Percentiles rank a stretch among this genome's conserved stretches.
phyloP scores from a whole-genome alignment of 30 jellyfish, hydroid and myxozoan species.

The Haliclystus octoradiatus region DNA sequence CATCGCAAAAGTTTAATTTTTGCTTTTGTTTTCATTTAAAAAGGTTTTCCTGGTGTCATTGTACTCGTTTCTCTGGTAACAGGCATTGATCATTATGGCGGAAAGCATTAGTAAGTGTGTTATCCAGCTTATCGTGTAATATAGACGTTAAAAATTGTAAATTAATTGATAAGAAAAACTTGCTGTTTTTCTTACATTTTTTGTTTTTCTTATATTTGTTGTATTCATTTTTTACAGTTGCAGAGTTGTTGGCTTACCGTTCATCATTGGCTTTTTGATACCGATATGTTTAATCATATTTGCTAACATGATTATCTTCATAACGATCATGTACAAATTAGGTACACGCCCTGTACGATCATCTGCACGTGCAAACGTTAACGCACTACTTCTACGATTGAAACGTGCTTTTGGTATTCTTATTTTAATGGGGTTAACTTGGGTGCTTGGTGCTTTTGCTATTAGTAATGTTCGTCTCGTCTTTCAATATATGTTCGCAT shows the following conservation, averaged over 20 bases:
- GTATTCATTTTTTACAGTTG: too few relatives aligned
- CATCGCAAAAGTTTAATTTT: too few relatives aligned
- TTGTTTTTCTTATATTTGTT: too few relatives aligned
- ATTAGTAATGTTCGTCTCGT: conserved; percentile 70
- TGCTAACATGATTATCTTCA: conserved; percentile 53
- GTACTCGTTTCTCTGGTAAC: conserved; percentile 54
- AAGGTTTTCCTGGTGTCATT: conserved; percentile 82
- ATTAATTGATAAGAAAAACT: background rate
- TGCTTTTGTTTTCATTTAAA: background rate
- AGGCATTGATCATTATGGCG: conserved; percentile 58
- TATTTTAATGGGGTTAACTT: conserved; percentile 90
- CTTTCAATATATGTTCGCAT: conserved; percentile 68
- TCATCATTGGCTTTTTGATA: conserved; percentile 59
- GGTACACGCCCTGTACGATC: conserved; percentile 73
- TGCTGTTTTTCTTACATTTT: too few relatives aligned
- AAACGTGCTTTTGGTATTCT: conserved; percentile 94
- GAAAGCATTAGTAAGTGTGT: conserved; percentile 75
- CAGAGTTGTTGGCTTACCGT: conserved; percentile 73
- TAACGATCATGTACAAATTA: conserved; percentile 78
- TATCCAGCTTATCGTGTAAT: background rate
- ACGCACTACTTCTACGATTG: conserved; percentile 48
- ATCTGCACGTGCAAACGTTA: conserved; percentile 41
- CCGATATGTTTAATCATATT: conserved; percentile 81
- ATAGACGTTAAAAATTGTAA: background rate
- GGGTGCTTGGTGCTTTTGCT: conserved; percentile 91